Percentiles rank a stretch among this genome's conserved stretches.
These are phyloP conservation scores for Hedychridium roseum DNA, from an alignment of 2,888 invertebrate species.

Conservation along the genomic window DNA sequence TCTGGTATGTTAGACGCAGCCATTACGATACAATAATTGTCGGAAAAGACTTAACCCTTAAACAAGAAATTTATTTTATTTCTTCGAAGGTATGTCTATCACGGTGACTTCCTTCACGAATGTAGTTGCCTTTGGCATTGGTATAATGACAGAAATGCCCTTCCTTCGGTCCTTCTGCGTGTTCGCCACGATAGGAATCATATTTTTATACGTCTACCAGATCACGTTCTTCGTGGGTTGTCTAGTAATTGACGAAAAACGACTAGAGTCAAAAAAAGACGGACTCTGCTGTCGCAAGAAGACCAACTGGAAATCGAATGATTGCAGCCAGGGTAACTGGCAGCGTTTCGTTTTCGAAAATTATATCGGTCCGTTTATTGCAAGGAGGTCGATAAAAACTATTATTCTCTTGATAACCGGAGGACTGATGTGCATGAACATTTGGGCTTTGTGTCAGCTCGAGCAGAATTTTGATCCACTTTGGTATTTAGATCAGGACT, in stretches of 20 bases:
- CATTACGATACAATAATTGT: too few species aligned
- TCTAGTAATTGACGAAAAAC: conserved; percentile 62
- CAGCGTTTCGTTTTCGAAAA: conserved; percentile 59
- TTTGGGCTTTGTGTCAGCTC: conserved; percentile 55
- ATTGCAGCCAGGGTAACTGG: conserved; percentile 61
- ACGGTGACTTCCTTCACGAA: conserved; percentile 67
- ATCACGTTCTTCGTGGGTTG: conserved; percentile 66
- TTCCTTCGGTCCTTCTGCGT: conserved; percentile 66
- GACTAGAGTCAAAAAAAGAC: conserved; percentile 53
- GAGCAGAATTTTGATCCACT: conserved; percentile 62
- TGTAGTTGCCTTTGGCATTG: conserved; percentile 65
- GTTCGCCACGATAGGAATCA: conserved; percentile 64
- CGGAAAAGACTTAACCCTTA: not conserved
- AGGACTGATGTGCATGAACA: conserved; percentile 53
- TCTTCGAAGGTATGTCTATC: conserved; percentile 59
- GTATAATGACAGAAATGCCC: conserved; percentile 66
- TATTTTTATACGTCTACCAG: conserved; percentile 63
- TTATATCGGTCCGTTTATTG: conserved; percentile 58
- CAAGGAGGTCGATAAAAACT: conserved; percentile 59
- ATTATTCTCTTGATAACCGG: conserved; percentile 55
- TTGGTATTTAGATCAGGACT: conserved; percentile 59
- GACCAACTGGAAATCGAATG: conserved; percentile 58
- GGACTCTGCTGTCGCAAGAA: conserved; percentile 53
- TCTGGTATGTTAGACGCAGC: too few species aligned
- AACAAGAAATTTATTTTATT: not conserved